Evolutionary conservation across 2,888 invertebrate genomes (phyloP), one percentile per base, ranked within the genome.

Genomic region (Eristalis tenax): DNA sequence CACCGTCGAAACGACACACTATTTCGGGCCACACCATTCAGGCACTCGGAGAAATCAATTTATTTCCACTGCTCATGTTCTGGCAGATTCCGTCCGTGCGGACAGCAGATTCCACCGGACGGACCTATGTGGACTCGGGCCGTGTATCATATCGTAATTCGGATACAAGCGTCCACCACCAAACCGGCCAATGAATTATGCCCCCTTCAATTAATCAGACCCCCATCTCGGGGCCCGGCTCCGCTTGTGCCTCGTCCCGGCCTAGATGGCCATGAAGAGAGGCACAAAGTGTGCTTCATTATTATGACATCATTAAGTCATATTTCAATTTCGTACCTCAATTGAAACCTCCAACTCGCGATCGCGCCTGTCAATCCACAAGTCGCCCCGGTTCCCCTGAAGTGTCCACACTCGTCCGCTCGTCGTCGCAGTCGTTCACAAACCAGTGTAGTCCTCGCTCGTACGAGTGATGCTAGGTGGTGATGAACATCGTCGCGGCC

Each of bases 301-400:
- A 87, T 87, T 83, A 87, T 87, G 87, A 87, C 87, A 87, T 87
- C 87, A 87, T 87, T 87, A 83, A 87, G 83, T 83, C 87, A 87
- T 87, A 87, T 87, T 87, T 87, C 87, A 87, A 87, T 87, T 87
- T 87, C 79, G 76, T 83, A 80, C 83, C 83, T 80, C 83, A 59
- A 87, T 80, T 79, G 87, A 87, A 79, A 87, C 74, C 83, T 69
- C 68, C 68, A 75, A 70, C 69, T 71, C 43, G 70, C 35, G 70
- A 43, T 65, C 80, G 73, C 68, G 75, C 43, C 75, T 76, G 87
- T 77, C 87, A 83, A 80, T 80, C 50, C 50, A 18, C 50, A 8
- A 50, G 50, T 50, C 50, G 8, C 18, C 50, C 50, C 8, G n/a
- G 18, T 18, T 18, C 38, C 50, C 8, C n/a, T 8, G 50, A n/a